Evolutionary conservation across 2,113 vertebrate genomes (phyloP).

Genomic region (Tapirus terrestris): DNA sequence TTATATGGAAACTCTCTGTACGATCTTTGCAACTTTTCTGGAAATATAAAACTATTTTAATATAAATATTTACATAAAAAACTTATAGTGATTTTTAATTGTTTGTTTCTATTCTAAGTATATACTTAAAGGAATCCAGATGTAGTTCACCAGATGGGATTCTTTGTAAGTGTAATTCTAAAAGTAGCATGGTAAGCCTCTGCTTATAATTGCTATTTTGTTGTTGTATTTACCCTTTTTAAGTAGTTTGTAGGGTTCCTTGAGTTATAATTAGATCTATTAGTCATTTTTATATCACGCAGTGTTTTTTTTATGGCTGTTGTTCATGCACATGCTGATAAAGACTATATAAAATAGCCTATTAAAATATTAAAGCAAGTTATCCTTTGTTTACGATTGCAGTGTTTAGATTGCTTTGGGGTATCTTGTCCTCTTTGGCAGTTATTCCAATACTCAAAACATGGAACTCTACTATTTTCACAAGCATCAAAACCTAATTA

Average conservation of each 20-base stretch:
- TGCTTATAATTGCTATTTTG: background rate
- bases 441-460: background rate
- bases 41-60: background rate
- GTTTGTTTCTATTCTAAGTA: background rate
- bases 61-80: background rate
- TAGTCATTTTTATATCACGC: slow-evolving; percentile 43
- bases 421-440: slow-evolving; percentile 23
- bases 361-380: slow-evolving; percentile 62
- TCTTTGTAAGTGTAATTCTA: background rate
- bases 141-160: background rate
- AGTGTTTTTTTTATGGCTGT: slow-evolving; percentile 5
- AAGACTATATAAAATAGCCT: slow-evolving; percentile 49
- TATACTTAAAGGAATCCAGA: background rate
- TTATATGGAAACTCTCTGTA: background rate
- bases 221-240: slow-evolving; percentile 2
- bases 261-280: slow-evolving; percentile 63
- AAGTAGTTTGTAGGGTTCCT: background rate
- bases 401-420: background rate
- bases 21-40: background rate
- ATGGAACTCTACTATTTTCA: background rate
- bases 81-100: background rate
- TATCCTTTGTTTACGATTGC: slow-evolving; percentile 21
- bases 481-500: slow-evolving; percentile 24
- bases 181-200: background rate
- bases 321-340: slow-evolving; percentile 23